Base-by-base conservation (phyloP, 1,140 invertebrate species). In the Heterodera carotae region DNA sequence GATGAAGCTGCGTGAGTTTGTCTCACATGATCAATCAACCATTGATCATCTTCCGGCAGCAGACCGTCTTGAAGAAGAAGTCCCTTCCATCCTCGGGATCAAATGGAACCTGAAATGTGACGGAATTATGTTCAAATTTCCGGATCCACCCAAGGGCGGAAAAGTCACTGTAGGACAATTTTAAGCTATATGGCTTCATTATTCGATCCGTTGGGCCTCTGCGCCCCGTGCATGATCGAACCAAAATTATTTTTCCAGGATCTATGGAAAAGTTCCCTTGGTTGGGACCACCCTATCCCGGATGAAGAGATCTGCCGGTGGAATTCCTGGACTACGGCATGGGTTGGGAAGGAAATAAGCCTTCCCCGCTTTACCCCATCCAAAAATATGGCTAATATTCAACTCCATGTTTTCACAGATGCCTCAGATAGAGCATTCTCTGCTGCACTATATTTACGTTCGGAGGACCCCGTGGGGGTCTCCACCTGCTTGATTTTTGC, bases 1-100 rank as follows among this genome's bases (percentile, higher is more conserved):
- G 10, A 67, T 76, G 48, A 79, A 79, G 67, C 43, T 76, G 76
- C 18, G 75, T 1, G 75, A 76, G 22, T 76, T 76, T 1, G 29
- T 34, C 4, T 79, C 22, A 0, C 43, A 79, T 64, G 15, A 29
- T 1, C 25, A 12, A 5, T 6, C 25, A 39, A 2, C 25, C 0
- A 29, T 76, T 12, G 22, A 76, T 7, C 12, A 8, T 5, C 8
- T 76, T 2, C 43, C 43, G 0, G 22, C 18, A 18, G 33, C 79
- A 10, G 75, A 76, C 1, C 18, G n/a, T 22, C 62, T 66, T 25
- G 6, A 33, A 1, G n/a, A 34, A 4, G n/a, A 33, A 2, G 12
- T 4, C 0, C 33, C 39, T 1, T n/a, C 70, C 18, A 76, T 76
- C 8, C 53, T 76, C 8, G 75, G 75, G 7, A n/a, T 53, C 2